A percentile compares a stretch with the other conserved stretches of the same genome.
Conservation (phyloP, 2,797 vertebrate genomes). For the Rhinella marina region DNA sequence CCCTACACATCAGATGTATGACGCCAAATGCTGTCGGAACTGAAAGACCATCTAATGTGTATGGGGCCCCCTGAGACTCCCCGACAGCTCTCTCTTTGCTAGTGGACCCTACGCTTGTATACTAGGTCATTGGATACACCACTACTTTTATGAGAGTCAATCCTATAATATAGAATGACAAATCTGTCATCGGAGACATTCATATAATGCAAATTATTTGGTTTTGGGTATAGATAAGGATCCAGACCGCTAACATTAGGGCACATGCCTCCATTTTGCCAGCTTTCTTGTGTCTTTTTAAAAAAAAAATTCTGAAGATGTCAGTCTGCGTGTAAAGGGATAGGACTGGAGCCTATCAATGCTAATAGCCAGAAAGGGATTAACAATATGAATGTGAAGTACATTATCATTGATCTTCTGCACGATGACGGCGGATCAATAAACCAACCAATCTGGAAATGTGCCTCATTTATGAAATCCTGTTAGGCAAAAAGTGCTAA, state of each 20-base stretch:
- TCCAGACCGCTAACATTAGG: neutral
- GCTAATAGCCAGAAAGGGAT: constrained; percentile 86
- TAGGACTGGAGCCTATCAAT: constrained; percentile 75
- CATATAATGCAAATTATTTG: too few relatives aligned
- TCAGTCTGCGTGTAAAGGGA: constrained; percentile 72
- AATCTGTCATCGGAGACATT: too few relatives aligned
- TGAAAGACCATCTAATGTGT: too few relatives aligned
- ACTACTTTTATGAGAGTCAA: too few relatives aligned
- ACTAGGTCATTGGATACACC: too few relatives aligned
- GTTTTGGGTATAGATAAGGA: too few relatives aligned
- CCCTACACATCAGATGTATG: too few relatives aligned
- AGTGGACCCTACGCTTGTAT: too few relatives aligned
- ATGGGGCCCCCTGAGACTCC: too few relatives aligned
- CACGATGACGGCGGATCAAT: constrained; percentile 83
- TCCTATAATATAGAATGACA: too few relatives aligned
- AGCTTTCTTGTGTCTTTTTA: neutral
- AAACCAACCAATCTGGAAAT: constrained; percentile 88
- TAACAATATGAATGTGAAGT: constrained; percentile 79
- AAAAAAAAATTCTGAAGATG: neutral
- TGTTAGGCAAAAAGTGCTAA: constrained; percentile 77
- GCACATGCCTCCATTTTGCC: neutral
- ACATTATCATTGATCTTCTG: constrained; percentile 88
- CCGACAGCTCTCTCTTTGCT: too few relatives aligned
- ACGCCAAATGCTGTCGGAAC: too few relatives aligned
- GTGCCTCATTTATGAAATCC: constrained; percentile 89